Evolutionary conservation across 2,888 invertebrate genomes (phyloP).

Genomic region (Camponotus fellah): DNA sequence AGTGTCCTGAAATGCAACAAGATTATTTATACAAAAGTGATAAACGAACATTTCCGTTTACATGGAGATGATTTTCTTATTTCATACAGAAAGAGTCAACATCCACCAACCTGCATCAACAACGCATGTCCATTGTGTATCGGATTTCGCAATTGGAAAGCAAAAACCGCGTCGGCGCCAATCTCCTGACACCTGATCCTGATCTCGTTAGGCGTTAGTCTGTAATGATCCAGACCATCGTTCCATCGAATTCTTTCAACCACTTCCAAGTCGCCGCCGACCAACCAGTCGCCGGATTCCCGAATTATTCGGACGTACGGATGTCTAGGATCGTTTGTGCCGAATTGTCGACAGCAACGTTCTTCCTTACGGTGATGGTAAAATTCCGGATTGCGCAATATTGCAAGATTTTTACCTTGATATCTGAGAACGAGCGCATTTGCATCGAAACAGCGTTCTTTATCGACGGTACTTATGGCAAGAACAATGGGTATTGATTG

Average conservation of each 20-base stretch:
- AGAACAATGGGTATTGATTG: conserved; percentile 98
- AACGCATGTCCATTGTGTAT: conserved; percentile 99
- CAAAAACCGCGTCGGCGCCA: conserved; percentile 98
- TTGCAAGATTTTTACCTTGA: conserved; percentile 90
- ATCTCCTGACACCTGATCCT: conserved; percentile 92
- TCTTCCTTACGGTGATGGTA: conserved; percentile 97
- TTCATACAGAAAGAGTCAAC: neutral
- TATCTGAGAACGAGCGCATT: conserved; percentile 90
- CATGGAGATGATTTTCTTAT: neutral
- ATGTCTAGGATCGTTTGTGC: conserved; percentile 93
- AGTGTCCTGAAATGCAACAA: conserved; percentile 88
- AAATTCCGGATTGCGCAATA: conserved; percentile 95
- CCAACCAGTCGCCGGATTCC: conserved; percentile 97
- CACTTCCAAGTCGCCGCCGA: conserved; percentile 97
- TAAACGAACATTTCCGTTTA: neutral
- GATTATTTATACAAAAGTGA: neutral
- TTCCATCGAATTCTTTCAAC: conserved; percentile 95
- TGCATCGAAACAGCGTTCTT: conserved; percentile 90
- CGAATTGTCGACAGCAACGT: conserved; percentile 96
- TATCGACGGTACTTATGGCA: conserved; percentile 91
- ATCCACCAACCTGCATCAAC: conserved; percentile 91
- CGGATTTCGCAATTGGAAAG: conserved; percentile 97
- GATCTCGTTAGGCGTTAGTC: conserved; percentile 97
- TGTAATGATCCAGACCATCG: conserved; percentile 97
- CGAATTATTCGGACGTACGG: conserved; percentile 97